Evolutionary conservation across 2,888 invertebrate genomes (phyloP), one percentile per base, ranked within the genome.

Genomic region (Dioctria rufipes): DNA sequence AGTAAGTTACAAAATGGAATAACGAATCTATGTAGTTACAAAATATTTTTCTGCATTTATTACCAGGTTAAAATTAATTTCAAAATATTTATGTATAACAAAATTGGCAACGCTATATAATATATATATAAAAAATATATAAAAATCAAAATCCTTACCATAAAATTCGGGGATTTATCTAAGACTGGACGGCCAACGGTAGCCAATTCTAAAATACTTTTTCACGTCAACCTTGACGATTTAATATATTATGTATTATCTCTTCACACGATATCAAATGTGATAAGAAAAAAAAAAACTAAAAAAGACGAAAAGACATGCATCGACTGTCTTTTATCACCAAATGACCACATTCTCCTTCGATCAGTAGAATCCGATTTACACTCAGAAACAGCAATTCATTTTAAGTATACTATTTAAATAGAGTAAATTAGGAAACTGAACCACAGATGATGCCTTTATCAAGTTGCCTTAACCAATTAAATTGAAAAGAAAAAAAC

Each of bases 401-500:
- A 11, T 54, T 54, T 54, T 54, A 54, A 54, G 54, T 54, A 54
- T 54, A 54, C 54, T 54, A 54, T 54, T 54, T 54, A 46, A 25
- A 54, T 54, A 8, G 54, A 54, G 54, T 54, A 54, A 54, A 54
- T 54, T 54, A 54, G 54, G 8, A 54, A 54, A 54, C 54, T 54
- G 54, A 54, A 54, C 6, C 54, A 54, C 73, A 73, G 58, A 73
- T 42, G 73, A 73, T 73, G 73, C 73, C 73, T 73, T 73, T 73
- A 73, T 60, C 54, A 73, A 60, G 54, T 60, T 54, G 58, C 73
- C 60, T 73, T 58, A 54, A 73, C 73, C 73, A 73, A 73, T 73
- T 73, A 60, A 73, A 73, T 73, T 73, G 73, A 73, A 39, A 54
- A 40, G 60, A 60, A 46, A 46, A 46, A 11, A 58, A 73, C 73